phyloP scores from a whole-genome alignment of 2,113 vertebrate genomes.

The Gopherus flavomarginatus region DNA sequence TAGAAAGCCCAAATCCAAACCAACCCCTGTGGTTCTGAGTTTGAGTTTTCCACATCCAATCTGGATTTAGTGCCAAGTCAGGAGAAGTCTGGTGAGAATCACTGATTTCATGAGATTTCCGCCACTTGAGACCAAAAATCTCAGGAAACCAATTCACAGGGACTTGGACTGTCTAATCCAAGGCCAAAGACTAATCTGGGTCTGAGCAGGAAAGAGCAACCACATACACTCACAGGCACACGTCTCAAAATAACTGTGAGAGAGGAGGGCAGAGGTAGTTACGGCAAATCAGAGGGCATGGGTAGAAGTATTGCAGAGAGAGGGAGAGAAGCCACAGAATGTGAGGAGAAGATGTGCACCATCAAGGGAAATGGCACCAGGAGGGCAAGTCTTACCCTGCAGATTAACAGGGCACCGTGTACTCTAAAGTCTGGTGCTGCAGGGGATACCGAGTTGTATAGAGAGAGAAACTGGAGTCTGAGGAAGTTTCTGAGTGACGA shows the following conservation, averaged over 20 bases:
- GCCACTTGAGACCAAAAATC: neutral
- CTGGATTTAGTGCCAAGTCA: neutral
- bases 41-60: neutral
- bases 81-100: neutral
- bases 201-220: neutral
- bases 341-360: no score
- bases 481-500: no score
- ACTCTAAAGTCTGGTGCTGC: no score
- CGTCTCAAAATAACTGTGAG: neutral
- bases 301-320: no score
- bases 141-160: neutral
- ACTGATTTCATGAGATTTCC: neutral
- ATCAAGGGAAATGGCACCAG: no score
- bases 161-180: neutral
- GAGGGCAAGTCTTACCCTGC: no score
- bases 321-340: no score
- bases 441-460: no score
- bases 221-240: no score
- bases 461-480: no score
- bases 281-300: no score
- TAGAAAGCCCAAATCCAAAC: neutral
- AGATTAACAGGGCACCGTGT: no score
- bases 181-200: neutral
- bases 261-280: neutral
- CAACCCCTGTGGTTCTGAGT: neutral